Conservation (phyloP, 2,888 invertebrate genomes). For the Congeria kusceri region DNA sequence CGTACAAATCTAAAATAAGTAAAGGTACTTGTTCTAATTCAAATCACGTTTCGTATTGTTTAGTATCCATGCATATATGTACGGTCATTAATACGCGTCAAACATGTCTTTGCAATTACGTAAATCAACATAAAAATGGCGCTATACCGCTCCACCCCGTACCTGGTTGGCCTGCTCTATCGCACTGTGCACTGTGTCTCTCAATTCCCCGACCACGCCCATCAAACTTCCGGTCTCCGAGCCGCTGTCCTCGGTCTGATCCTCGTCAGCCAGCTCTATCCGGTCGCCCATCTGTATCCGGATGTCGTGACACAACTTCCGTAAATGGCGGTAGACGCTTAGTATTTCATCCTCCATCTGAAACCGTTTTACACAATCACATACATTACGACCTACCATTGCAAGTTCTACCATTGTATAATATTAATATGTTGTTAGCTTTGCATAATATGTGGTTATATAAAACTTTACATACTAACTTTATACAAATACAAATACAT, state of each 20-base stretch:
- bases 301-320: constrained; percentile 84
- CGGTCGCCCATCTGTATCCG: constrained; percentile 48
- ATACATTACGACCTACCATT: neutral
- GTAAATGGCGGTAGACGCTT: constrained; percentile 85
- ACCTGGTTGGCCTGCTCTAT: constrained; percentile 58
- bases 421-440: no score
- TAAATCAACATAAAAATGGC: no score
- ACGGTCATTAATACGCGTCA: no score
- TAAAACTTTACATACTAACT: no score
- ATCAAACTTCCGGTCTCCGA: constrained; percentile 59
- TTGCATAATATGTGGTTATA: no score
- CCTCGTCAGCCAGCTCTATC: constrained; percentile 4
- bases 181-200: constrained; percentile 77
- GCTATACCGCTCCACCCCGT: neutral
- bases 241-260: constrained; percentile 31
- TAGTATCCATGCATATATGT: no score
- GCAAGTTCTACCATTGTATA: no score
- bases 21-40: no score
- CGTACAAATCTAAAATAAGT: no score
- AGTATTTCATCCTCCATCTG: constrained; percentile 86
- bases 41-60: no score
- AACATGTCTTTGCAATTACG: no score
- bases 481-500: no score
- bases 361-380: constrained; percentile 16
- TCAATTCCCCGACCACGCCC: constrained; percentile 76